A percentile compares a stretch with the other conserved stretches of the same genome.
Evolutionary conservation across 2,797 vertebrate genomes (phyloP).

Genomic region (Eulemur albifrons): DNA sequence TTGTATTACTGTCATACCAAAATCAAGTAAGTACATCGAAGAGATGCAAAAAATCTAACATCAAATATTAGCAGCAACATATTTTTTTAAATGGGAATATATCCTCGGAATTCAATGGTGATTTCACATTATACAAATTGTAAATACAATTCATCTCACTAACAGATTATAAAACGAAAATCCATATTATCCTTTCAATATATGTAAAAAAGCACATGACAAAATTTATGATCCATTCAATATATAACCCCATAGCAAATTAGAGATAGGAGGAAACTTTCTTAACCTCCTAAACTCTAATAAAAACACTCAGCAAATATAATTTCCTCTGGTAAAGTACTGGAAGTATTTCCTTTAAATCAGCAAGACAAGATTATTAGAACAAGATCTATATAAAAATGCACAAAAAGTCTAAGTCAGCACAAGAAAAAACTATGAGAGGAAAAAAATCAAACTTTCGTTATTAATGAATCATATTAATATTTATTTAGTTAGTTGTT

Average conservation of each 20-base stretch:
- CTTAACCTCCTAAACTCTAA: not conserved
- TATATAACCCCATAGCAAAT: not conserved
- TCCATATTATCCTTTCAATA: not conserved
- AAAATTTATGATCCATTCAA: not conserved
- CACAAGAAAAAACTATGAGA: not conserved
- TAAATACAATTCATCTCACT: not conserved
- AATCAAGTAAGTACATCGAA: not conserved
- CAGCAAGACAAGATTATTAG: not conserved
- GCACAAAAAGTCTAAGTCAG: not conserved
- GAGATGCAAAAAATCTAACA: not conserved
- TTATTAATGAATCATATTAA: not conserved
- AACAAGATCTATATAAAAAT: not conserved
- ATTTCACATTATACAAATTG: not conserved
- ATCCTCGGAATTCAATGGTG: not conserved
- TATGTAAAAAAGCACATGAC: not conserved
- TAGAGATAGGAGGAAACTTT: not conserved
- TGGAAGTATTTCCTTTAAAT: not conserved
- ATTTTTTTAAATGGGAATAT: not conserved
- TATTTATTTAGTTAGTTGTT: not conserved
- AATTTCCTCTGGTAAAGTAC: not conserved
- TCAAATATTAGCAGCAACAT: not conserved
- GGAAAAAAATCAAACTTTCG: not conserved
- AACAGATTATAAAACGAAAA: not conserved
- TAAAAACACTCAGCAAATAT: not conserved
- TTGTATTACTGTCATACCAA: not conserved